These are phyloP conservation scores for Bradypodion ventrale DNA, from an alignment of 2,797 vertebrate genomes.

Conservation along the genomic window DNA sequence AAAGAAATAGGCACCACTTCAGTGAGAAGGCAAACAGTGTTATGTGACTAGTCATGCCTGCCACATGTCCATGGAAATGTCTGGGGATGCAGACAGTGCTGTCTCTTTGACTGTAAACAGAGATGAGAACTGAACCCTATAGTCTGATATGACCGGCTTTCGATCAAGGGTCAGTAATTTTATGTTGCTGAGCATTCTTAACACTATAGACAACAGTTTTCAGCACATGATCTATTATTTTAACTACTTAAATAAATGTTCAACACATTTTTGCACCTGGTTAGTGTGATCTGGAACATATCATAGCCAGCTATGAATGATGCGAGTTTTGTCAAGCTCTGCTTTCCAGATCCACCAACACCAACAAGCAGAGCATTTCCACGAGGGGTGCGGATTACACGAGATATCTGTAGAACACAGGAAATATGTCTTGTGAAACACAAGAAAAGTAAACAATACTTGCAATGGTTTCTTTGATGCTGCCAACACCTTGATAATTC, in stretches of 20 bases:
- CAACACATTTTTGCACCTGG: constrained; percentile 79
- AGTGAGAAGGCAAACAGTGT: too few species aligned
- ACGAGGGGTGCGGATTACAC: constrained; percentile 88
- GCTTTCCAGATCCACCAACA: constrained; percentile 95
- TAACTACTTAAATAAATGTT: constrained; percentile 19
- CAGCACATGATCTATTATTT: not conserved
- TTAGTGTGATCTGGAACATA: constrained; percentile 92
- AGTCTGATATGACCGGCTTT: too few species aligned
- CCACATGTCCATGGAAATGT: too few species aligned
- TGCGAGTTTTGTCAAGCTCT: constrained; percentile 91
- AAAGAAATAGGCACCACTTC: too few species aligned
- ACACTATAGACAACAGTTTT: not conserved
- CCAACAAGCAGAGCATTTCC: constrained; percentile 94
- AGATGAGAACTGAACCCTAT: too few species aligned
- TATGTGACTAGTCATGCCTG: too few species aligned
- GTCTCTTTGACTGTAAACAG: too few species aligned
- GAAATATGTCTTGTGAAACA: not conserved
- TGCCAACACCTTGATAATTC: not conserved
- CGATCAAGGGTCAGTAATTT: too few species aligned
- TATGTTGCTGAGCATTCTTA: not conserved
- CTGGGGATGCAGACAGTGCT: too few species aligned
- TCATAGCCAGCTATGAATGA: constrained; percentile 94
- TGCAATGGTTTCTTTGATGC: not conserved
- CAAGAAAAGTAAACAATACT: not conserved
- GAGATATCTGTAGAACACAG: constrained; percentile 82